These are phyloP conservation scores for Pelosia muscerda DNA, from an alignment of 2,888 invertebrate genomes.

Conservation along the genomic window DNA sequence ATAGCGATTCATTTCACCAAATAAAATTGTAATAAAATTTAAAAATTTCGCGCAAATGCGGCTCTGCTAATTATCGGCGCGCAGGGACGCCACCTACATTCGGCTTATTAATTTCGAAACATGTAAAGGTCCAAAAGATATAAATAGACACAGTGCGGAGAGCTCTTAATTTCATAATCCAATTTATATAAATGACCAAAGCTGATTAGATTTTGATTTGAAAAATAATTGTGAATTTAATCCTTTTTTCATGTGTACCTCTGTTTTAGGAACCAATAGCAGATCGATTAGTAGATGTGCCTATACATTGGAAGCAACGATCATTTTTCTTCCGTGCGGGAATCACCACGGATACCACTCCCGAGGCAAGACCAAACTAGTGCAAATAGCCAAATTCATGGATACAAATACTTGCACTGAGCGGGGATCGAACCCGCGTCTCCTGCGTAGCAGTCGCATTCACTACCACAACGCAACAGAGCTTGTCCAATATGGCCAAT, in stretches of 20 bases:
- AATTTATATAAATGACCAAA: conserved; percentile 32
- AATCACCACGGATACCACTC: too few species aligned
- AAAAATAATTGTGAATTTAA: neutral
- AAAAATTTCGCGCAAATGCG: conserved; percentile 32
- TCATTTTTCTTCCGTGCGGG: too few species aligned
- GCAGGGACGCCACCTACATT: conserved; percentile 54
- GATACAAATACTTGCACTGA: too few species aligned
- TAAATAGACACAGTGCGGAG: conserved; percentile 38
- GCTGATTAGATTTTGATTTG: conserved; percentile 6
- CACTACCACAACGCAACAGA: too few species aligned
- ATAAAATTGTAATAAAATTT: neutral
- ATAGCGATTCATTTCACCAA: too few species aligned
- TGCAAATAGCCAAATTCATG: too few species aligned
- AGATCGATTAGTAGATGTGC: too few species aligned
- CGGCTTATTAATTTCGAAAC: conserved; percentile 62
- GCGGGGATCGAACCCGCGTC: too few species aligned
- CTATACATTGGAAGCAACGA: too few species aligned
- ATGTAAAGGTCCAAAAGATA: conserved; percentile 52
- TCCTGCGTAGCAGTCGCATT: too few species aligned
- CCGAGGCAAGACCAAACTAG: too few species aligned
- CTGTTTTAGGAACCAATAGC: neutral
- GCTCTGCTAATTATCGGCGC: conserved; percentile 56
- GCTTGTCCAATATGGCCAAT: too few species aligned
- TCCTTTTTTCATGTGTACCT: neutral
- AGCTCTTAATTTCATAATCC: conserved; percentile 43